phyloP scores from a whole-genome alignment of 2,797 vertebrate genomes.

The Enteromius mattozi region DNA sequence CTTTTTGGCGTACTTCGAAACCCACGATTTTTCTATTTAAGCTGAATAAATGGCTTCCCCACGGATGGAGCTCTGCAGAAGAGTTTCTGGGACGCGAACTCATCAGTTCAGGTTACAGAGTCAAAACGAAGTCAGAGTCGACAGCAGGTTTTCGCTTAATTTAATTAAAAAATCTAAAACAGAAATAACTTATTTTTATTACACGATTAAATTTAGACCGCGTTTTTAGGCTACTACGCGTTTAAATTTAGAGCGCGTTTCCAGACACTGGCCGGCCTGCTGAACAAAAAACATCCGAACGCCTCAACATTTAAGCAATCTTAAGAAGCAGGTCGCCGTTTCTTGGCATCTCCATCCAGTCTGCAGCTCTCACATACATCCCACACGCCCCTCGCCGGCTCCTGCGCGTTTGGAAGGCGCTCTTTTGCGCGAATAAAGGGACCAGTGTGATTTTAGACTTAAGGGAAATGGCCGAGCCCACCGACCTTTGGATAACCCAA shows the following conservation, averaged over 20 bases:
- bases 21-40: slow-evolving; percentile 60
- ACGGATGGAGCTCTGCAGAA: slow-evolving; percentile 49
- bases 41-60: slow-evolving; percentile 63
- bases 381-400: slow-evolving; percentile 43
- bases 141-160: background rate
- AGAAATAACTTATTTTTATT: background rate
- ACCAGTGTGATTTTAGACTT: slow-evolving; percentile 70
- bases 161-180: background rate
- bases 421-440: slow-evolving; percentile 66
- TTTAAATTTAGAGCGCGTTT: background rate
- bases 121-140: background rate
- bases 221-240: too few species aligned
- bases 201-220: background rate
- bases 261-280: background rate
- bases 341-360: slow-evolving; percentile 32
- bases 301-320: background rate
- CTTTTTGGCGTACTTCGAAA: slow-evolving; percentile 58
- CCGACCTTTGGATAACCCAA: slow-evolving; percentile 82
- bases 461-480: slow-evolving; percentile 64
- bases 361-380: slow-evolving; percentile 7
- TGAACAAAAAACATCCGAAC: background rate
- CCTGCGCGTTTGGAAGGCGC: slow-evolving; percentile 35
- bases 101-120: slow-evolving; percentile 7
- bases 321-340: slow-evolving; percentile 14
- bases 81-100: slow-evolving; percentile 11